Evolutionary conservation across 2,797 vertebrate genomes (phyloP).

Genomic region (Sebastes diaconus): DNA sequence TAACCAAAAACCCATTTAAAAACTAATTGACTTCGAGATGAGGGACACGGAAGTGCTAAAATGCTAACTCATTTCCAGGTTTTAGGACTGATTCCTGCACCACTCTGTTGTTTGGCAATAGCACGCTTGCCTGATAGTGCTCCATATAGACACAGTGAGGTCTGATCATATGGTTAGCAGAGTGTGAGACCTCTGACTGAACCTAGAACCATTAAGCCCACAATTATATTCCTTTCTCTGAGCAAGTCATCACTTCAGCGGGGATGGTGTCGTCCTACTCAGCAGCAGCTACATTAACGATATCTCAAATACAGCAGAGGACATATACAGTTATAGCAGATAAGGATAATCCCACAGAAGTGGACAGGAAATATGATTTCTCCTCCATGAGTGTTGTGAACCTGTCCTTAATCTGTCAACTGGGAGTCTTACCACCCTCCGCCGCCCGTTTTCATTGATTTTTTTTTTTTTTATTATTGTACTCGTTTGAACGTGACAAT

Average conservation of each 20-base stretch:
- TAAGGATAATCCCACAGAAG: slow-evolving; percentile 51
- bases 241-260: not conserved
- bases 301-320: slow-evolving; percentile 4
- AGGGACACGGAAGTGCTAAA: too few species aligned
- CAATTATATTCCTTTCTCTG: not conserved
- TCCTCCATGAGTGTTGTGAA: slow-evolving; percentile 37
- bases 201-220: slow-evolving; percentile 18
- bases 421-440: slow-evolving; percentile 14
- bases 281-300: slow-evolving; percentile 25
- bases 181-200: slow-evolving; percentile 27
- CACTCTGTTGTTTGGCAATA: slow-evolving; percentile 7
- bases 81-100: too few species aligned
- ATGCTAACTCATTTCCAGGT: too few species aligned
- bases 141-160: slow-evolving; percentile 5
- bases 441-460: slow-evolving; percentile 47
- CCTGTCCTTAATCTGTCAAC: slow-evolving; percentile 63
- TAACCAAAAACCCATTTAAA: too few species aligned
- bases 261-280: not conserved
- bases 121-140: not conserved
- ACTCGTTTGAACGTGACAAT: slow-evolving; percentile 56
- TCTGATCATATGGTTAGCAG: not conserved
- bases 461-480: slow-evolving; percentile 24
- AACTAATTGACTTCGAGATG: too few species aligned
- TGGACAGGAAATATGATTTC: slow-evolving; percentile 43
- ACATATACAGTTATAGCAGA: slow-evolving; percentile 17